Evolutionary conservation across 1,140 invertebrate genomes (phyloP), one percentile per base, ranked within the genome.

Genomic region (Procambarus virginalis): DNA sequence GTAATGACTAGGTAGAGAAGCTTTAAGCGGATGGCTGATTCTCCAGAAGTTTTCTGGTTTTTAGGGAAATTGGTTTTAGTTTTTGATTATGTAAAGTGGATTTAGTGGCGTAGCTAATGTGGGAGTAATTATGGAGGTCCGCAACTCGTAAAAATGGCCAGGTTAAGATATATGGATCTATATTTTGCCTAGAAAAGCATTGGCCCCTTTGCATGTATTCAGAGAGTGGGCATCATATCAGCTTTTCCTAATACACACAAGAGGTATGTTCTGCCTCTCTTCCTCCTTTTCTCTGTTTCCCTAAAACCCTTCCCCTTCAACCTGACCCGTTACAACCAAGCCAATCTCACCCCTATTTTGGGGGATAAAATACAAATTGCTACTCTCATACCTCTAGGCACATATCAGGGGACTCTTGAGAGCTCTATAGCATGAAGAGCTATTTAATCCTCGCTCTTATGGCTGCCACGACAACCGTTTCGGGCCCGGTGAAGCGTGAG

Each of bases 31-130:
- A 58, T 45, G 58, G 78, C 86, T 70, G 86, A 82, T 75, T 76
- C 75, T 85, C 12, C 46, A 20, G 51, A 9, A 80, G 60, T 64
- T 87, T 87, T 87, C 77, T 64, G 60, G 8, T 20, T 84, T 88
- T 73, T 46, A 81, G 86, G 86, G 58, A 81, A 88, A 82, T 88
- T 82, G 78, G 78, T 80, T 75, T 34, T 70, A 75, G 48, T 80
- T 88, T 81, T 88, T 51, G 78, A 55, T 75, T 85, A 85, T 78
- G 84, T 77, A 85, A 85, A 85, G 75, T 85, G 75, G 84, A 73
- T 78, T 77, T 78, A 75, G 83, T 84, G 83, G 83, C n/a, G 6
- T 2, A 49, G 48, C 17, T 48, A 84, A 68, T 75, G 49, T 46
- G 34, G 60, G 60, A 80, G 85, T 87, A 87, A 87, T 87, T 80